Evolutionary conservation across 2,113 vertebrate species (phyloP).

Genomic region (Centropus bengalensis): DNA sequence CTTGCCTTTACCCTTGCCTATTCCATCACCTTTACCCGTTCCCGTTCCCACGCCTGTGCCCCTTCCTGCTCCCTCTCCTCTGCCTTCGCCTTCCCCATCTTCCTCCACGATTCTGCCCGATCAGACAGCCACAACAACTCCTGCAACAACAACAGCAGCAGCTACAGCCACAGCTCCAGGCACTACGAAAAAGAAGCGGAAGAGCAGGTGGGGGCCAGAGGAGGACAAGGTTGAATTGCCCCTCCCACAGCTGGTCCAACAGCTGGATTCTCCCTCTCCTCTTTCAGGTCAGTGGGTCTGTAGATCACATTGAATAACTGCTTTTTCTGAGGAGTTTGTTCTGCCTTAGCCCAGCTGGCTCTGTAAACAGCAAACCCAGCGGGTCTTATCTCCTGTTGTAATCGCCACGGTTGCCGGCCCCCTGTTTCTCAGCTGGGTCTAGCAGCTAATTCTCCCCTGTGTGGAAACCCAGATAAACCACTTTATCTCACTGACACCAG

Average conservation of each 20-base stretch:
- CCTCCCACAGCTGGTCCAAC: slow-evolving; percentile 70
- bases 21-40: neutral
- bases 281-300: slow-evolving; percentile 69
- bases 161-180: neutral
- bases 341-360: neutral
- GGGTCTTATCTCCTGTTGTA: neutral
- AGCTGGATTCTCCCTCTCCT: slow-evolving; percentile 71
- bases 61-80: neutral
- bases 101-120: neutral
- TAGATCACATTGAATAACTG: neutral
- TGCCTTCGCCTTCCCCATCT: neutral
- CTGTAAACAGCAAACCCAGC: neutral
- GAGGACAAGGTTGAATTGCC: slow-evolving; percentile 91
- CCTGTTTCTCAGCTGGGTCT: neutral
- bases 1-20: neutral
- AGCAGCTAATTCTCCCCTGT: neutral
- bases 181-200: slow-evolving; percentile 86
- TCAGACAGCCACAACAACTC: neutral
- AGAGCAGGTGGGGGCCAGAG: slow-evolving; percentile 95
- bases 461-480: slow-evolving; percentile 4
- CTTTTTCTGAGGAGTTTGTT: neutral
- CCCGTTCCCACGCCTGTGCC: neutral
- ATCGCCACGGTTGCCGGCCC: neutral
- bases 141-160: neutral
- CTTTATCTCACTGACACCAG: neutral